A percentile compares a stretch with the other conserved stretches of the same genome.
Evolutionary conservation across 2,888 invertebrate genomes (phyloP).

Genomic region (Microchrysa polita): DNA sequence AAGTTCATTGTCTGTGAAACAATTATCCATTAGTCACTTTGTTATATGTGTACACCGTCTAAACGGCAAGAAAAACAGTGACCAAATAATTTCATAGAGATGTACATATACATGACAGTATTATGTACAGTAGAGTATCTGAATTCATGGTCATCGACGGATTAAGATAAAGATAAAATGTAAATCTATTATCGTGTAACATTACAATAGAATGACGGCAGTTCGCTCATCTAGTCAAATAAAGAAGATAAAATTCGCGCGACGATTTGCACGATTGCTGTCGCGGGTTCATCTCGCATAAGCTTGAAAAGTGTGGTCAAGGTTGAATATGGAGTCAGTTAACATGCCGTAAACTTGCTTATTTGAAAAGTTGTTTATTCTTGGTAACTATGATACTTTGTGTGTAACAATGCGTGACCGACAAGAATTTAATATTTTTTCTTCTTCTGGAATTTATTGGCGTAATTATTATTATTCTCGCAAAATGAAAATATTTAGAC

Average conservation of each 20-base stretch:
- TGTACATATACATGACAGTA: not conserved
- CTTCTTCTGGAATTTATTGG: too few relatives aligned
- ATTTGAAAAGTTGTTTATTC: not conserved
- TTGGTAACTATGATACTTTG: too few relatives aligned
- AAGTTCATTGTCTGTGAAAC: slow-evolving; percentile 29
- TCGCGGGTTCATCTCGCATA: not conserved
- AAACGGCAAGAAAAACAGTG: not conserved
- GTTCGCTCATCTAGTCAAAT: too few relatives aligned
- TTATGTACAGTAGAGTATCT: slow-evolving; percentile 5
- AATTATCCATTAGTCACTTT: slow-evolving; percentile 17
- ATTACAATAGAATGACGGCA: slow-evolving; percentile 23
- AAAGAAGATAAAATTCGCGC: not conserved
- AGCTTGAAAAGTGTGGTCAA: slow-evolving; percentile 25
- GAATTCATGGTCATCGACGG: slow-evolving; percentile 8
- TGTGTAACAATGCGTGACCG: not conserved
- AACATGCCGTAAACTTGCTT: not conserved
- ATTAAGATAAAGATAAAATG: slow-evolving; percentile 16
- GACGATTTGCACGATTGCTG: slow-evolving; percentile 14
- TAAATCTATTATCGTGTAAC: slow-evolving; percentile 28
- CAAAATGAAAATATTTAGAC: too few relatives aligned
- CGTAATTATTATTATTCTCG: too few relatives aligned
- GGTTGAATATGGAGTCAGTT: not conserved
- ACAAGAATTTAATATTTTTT: too few relatives aligned
- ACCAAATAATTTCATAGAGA: not conserved
- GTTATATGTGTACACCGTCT: too few relatives aligned